Base-by-base conservation (phyloP, 2,797 vertebrate species). In the Argya squamiceps region DNA sequence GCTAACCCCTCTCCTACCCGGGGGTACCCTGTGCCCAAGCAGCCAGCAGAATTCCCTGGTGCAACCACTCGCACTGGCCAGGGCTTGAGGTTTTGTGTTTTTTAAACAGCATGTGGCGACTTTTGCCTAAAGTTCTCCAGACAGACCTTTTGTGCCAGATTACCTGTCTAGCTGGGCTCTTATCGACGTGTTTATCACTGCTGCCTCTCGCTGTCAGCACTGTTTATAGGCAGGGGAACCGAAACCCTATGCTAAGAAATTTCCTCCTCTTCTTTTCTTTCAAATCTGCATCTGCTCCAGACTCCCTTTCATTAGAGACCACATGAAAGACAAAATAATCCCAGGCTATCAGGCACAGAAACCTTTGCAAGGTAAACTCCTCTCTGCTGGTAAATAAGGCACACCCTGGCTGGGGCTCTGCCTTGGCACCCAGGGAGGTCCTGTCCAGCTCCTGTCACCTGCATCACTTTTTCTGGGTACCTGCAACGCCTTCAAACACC, bases 281-380 rank as follows among this genome's bases (percentile, higher is more conserved):
- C 94, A 79, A 95, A 97, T 96, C 96, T 92, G 90, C 73, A 74
- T 95, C 95, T 96, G 75, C 63, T 96, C 92, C 95, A 97, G 95
- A 87, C 93, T 96, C 92, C 71, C 91, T 97, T 96, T 97, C 95
- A 96, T 96, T 96, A 96, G 56, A 93, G 90, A 95, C 95, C 96
- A 96, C 96, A 97, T 97, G 94, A 97, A 96, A 97, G 94, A 92
- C 96, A 89, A 96, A 97, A 96, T 76, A 95, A 91, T 92, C 91
- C 78, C 86, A 69, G 87, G 92, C 95, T 96, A 95, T 96, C 95
- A 89, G 89, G 88, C 86, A 64, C 37, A 89, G 95, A 89, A 96
- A 77, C 84, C 91, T 83, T 77, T 0, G 1, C 84, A 50, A 92
- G 84, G 93, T 95, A 78, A 88, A 63, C 88, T 92, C 56, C 65